Conservation (phyloP, 2,888 invertebrate genomes). For the Diarsia brunnea region DNA sequence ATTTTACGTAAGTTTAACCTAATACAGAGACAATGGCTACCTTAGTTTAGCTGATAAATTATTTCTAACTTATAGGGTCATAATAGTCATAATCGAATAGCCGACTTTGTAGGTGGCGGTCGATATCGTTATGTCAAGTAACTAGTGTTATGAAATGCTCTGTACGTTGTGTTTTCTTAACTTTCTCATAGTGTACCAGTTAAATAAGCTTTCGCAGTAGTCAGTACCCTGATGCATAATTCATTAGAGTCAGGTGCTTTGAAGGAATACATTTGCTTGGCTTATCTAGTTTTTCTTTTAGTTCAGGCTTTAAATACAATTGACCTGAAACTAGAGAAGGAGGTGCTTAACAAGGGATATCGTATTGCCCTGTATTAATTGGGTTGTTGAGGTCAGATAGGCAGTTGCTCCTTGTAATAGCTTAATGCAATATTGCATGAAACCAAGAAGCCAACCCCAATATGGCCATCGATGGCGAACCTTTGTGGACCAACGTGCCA, state of each 20-base stretch:
- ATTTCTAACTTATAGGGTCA: slow-evolving; percentile 83
- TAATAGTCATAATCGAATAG: slow-evolving; percentile 78
- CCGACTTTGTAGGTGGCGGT: slow-evolving; percentile 73
- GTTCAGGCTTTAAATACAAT: slow-evolving; percentile 7
- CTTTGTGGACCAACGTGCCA: too few relatives aligned
- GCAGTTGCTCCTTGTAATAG: too few relatives aligned
- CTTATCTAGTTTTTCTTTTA: slow-evolving; percentile 26
- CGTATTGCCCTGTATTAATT: too few relatives aligned
- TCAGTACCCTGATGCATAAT: slow-evolving; percentile 61
- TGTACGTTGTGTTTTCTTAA: slow-evolving; percentile 59
- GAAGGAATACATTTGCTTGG: slow-evolving; percentile 37
- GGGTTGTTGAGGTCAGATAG: too few relatives aligned
- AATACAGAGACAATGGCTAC: slow-evolving; percentile 73
- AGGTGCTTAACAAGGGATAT: neutral
- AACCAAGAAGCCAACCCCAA: too few relatives aligned
- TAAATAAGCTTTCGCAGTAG: slow-evolving; percentile 64
- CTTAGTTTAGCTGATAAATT: slow-evolving; percentile 69
- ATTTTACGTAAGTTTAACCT: slow-evolving; percentile 73
- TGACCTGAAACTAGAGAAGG: neutral
- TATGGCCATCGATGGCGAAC: too few relatives aligned
- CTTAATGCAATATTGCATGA: too few relatives aligned
- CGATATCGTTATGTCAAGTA: slow-evolving; percentile 68
- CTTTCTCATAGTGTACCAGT: slow-evolving; percentile 63
- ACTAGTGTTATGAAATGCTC: slow-evolving; percentile 68
- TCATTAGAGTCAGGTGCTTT: slow-evolving; percentile 61